Evolutionary conservation across 2,797 vertebrate genomes (phyloP).

Genomic region (Pagetopsis macropterus): DNA sequence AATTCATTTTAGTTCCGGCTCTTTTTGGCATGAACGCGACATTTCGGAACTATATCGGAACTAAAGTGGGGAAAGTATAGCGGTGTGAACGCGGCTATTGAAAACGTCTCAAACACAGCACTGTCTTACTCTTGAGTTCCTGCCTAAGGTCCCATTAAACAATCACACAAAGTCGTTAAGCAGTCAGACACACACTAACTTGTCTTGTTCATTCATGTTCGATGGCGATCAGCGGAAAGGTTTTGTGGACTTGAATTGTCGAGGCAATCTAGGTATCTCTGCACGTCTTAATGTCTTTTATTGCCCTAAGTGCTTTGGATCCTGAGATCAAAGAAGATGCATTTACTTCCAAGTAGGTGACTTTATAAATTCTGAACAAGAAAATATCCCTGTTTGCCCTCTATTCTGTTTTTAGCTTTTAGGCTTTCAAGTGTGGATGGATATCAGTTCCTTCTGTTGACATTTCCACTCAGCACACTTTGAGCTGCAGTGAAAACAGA

Average conservation of each 20-base stretch:
- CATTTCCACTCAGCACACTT: slow-evolving; percentile 42
- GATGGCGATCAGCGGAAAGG: slow-evolving; percentile 36
- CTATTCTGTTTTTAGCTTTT: slow-evolving; percentile 52
- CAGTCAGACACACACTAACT: slow-evolving; percentile 47
- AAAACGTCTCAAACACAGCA: slow-evolving; percentile 45
- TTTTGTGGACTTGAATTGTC: slow-evolving; percentile 11
- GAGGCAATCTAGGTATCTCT: slow-evolving; percentile 33
- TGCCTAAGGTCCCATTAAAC: slow-evolving; percentile 44
- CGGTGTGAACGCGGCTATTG: slow-evolving; percentile 8
- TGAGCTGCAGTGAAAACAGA: slow-evolving; percentile 54
- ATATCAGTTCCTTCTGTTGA: slow-evolving; percentile 56
- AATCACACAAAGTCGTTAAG: slow-evolving; percentile 37
- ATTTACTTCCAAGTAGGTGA: slow-evolving; percentile 53
- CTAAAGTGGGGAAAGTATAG: too few species aligned
- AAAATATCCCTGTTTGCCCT: slow-evolving; percentile 38
- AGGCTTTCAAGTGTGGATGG: slow-evolving; percentile 47
- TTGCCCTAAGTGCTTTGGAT: slow-evolving; percentile 42
- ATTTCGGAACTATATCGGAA: too few species aligned
- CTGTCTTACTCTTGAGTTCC: slow-evolving; percentile 37
- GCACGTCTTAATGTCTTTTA: slow-evolving; percentile 20
- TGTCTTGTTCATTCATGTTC: slow-evolving; percentile 45
- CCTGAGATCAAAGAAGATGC: slow-evolving; percentile 43
- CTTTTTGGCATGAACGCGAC: too few species aligned
- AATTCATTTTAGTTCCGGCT: too few species aligned
- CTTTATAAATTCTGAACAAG: slow-evolving; percentile 28